Conservation (phyloP, 2,888 invertebrate genomes). For the Lysandra bellargus region DNA sequence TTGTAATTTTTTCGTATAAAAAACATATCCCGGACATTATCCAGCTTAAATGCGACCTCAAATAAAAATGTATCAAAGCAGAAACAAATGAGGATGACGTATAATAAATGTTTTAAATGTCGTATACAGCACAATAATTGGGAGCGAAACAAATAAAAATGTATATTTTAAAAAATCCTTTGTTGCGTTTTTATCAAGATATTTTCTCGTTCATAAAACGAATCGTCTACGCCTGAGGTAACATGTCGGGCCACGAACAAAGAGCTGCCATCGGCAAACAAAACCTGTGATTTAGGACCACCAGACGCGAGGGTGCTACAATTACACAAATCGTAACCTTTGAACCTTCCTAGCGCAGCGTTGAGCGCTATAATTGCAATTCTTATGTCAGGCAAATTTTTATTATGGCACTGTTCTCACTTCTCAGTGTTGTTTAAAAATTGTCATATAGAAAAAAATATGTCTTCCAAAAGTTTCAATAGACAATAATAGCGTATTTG, state of each 20-base stretch:
- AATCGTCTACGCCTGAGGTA: constrained; percentile 37
- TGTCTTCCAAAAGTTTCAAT: too few species aligned
- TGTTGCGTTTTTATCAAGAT: constrained; percentile 38
- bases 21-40: background rate
- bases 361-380: background rate
- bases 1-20: background rate
- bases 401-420: background rate
- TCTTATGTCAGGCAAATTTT: background rate
- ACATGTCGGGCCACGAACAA: constrained; percentile 50
- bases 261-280: constrained; percentile 62
- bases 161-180: constrained; percentile 32
- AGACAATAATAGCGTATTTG: too few species aligned
- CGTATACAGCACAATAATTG: constrained; percentile 21
- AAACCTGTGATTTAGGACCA: constrained; percentile 64
- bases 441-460: too few species aligned
- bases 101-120: constrained; percentile 25
- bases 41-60: background rate
- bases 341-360: background rate
- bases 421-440: too few species aligned
- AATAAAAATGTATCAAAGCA: constrained; percentile 23
- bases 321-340: constrained; percentile 26
- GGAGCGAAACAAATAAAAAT: constrained; percentile 24
- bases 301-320: constrained; percentile 55
- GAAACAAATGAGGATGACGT: constrained; percentile 30
- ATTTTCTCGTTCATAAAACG: constrained; percentile 40